Evolutionary conservation across 2,888 invertebrate genomes (phyloP).

Genomic region (Rotaria magnacalcarata): DNA sequence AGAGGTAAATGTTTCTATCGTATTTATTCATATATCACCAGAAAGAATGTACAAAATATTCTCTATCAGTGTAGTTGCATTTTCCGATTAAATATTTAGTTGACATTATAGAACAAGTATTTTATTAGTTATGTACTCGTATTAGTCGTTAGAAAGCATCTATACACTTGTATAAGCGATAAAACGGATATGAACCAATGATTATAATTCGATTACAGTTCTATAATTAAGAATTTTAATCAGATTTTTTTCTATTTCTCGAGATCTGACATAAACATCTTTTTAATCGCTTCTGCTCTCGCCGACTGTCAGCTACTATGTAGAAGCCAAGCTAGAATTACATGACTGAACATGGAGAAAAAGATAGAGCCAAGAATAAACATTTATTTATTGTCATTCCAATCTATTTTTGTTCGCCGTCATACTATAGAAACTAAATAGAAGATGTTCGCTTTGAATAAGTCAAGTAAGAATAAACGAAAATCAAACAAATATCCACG

Average conservation of each 20-base stretch:
- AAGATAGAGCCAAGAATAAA: too few relatives aligned
- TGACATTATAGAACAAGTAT: too few relatives aligned
- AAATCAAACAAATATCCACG: neutral
- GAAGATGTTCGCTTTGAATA: neutral
- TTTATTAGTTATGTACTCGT: neutral
- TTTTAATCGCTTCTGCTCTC: neutral
- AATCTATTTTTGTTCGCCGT: too few relatives aligned
- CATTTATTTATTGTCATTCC: too few relatives aligned
- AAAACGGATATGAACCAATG: neutral
- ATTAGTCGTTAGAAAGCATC: neutral
- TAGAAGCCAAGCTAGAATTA: neutral
- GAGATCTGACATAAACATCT: neutral
- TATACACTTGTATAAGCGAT: neutral
- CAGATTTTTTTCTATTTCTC: neutral
- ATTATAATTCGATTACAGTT: neutral
- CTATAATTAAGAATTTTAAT: neutral
- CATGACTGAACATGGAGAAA: neutral
- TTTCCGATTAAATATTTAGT: neutral
- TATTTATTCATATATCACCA: too few relatives aligned
- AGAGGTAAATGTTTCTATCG: neutral
- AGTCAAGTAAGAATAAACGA: neutral
- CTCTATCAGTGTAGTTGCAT: neutral
- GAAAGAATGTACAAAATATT: too few relatives aligned
- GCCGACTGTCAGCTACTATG: neutral
- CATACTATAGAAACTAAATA: too few relatives aligned